phyloP scores from a whole-genome alignment of 2,888 invertebrate species.

The Sinelater perroti region DNA sequence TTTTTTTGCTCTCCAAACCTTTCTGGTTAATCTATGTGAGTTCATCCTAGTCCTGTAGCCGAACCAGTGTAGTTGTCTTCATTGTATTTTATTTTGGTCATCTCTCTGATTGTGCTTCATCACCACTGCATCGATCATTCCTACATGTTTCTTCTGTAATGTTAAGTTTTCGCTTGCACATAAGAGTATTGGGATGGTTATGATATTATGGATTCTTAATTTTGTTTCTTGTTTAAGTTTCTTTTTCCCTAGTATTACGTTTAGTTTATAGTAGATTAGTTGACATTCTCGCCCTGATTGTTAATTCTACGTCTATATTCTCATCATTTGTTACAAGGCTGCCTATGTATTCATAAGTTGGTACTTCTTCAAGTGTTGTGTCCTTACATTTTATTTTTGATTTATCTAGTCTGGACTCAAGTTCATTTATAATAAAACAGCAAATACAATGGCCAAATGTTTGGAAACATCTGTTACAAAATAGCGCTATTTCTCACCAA shows the following conservation, averaged over 20 bases:
- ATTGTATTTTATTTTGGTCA: no score
- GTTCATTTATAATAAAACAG: no score
- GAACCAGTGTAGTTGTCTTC: no score
- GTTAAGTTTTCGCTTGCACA: constrained; percentile 3
- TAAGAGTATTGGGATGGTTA: constrained; percentile 4
- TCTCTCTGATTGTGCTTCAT: no score
- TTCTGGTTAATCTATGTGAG: no score
- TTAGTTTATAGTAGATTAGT: background rate
- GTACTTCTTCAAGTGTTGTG: constrained; percentile 1
- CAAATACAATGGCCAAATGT: no score
- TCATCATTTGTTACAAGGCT: constrained; percentile 7
- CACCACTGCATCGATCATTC: constrained; percentile 2
- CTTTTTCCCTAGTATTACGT: background rate
- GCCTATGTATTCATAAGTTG: constrained; percentile 1
- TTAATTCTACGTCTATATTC: constrained; percentile 2
- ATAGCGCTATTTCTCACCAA: no score
- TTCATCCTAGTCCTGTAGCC: no score
- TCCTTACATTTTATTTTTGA: constrained; percentile 2
- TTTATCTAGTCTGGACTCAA: no score
- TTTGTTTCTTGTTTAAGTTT: constrained; percentile 6
- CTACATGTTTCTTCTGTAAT: constrained; percentile 8
- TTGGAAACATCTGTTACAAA: no score
- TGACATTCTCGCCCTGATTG: constrained; percentile 6
- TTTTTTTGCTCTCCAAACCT: no score
- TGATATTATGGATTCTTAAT: constrained; percentile 10